Base-by-base conservation (phyloP, 1,140 invertebrate species). In the Drosophila prosaltans region DNA sequence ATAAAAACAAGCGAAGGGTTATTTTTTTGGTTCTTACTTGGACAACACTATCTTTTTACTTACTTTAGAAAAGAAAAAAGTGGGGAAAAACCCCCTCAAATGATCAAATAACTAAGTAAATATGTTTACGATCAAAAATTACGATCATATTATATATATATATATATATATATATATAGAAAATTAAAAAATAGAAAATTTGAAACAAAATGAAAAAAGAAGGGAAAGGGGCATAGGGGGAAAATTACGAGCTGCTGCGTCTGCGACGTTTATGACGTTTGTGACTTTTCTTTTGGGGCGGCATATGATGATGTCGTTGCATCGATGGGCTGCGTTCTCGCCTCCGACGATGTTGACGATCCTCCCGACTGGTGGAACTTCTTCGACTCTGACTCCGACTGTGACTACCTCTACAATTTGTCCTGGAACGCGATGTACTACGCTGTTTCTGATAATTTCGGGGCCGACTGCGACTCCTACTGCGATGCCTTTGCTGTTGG, bases 181-280 rank as follows among this genome's bases (percentile, higher is more conserved):
- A 16, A 16, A 16, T 16, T 30, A 36, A 7, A 36, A 36, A 36
- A 36, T 36, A 36, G 2, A 11, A 55, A 36, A 30, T 16, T 0
- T 2, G 24, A 28, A 61, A 11, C 1, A 40, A 69, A 54, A 11
- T 48, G 11, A 58, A 65, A 16, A 80, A 51, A 58, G 65, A 24
- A 48, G 3, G 24, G 28, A 4, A 30, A 4, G 28, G 28, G 28
- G 28, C 28, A 30, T 2, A 30, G 28, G 16, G 8, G 7, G 45
- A 51, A 26, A 51, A 51, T 9, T 51, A 51, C 9, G 45, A 51
- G 3, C 72, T 82, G 51, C 79, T 91, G 55, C 80, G 88, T 6
- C 77, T 57, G 9, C 79, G 86, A 9, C 77, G 73, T 28, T 90
- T 90, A 62, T 86, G 79, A 0, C 80, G 86, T 51, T 90, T 90